Base-by-base conservation (phyloP, 2,888 invertebrate genomes). In the Tenthredo distinguenda region DNA sequence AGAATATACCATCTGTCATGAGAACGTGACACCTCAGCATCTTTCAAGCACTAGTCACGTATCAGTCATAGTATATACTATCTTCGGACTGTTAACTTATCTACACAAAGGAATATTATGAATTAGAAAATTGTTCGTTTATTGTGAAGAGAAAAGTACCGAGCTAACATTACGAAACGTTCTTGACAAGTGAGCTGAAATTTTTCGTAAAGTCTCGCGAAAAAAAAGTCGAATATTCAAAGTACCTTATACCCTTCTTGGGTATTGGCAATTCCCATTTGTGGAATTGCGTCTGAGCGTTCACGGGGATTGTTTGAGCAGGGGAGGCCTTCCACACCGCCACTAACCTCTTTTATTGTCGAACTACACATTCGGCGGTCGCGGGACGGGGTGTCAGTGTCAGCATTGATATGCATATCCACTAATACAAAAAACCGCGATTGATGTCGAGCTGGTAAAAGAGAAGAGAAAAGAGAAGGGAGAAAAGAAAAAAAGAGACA, bases 241-340 rank as follows among this genome's bases (percentile, higher is more conserved):
- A 84, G 85, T 85, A 85, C 81, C 82, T 77, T 74, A 68, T 77
- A 72, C 82, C 15, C 68, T 81, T 81, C 81, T 86, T 81, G 9
- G 55, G 81, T 87, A 90, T 90, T 86, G 88, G 85, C 89, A 88
- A 88, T 89, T 58, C 87, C 89, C 89, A 90, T 91, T 90, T 90
- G 87, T 88, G 85, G 88, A 90, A 91, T 91, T 90, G 89, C 88
- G 84, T 83, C 65, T 83, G 68, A 85, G 87, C 86, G 85, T 74
- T 85, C 84, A 65, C 72, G 84, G 71, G 71, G 85, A 86, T 76
- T 84, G 86, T 86, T 86, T 86, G 84, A 85, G 85, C 9, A 47
- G 18, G 83, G 71, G 47, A 34, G 50, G 34, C 47, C 68, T 84
- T 87, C 83, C 58, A 87, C 88, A 86, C 87, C 86, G 86, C 77